Conservation (phyloP, 2,888 invertebrate species). For the Cerastis rubricosa region DNA sequence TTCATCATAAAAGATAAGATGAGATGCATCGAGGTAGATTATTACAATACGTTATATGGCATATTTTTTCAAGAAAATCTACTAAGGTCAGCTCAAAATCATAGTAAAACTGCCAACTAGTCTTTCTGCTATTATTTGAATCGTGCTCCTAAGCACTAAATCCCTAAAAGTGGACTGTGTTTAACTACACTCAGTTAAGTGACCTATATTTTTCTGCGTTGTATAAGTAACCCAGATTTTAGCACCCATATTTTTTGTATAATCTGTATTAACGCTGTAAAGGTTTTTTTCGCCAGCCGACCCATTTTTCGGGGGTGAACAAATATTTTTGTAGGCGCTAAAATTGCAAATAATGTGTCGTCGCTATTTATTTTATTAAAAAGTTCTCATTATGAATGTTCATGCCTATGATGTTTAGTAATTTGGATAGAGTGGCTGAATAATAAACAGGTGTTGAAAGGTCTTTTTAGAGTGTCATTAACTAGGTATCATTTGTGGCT, state of each 20-base stretch:
- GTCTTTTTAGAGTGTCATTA: neutral
- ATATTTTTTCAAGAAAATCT: no score
- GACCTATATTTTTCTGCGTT: conserved; percentile 44
- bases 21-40: no score
- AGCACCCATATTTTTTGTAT: conserved; percentile 17
- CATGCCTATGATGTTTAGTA: conserved; percentile 5
- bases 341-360: conserved; percentile 39
- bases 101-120: neutral
- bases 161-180: conserved; percentile 30
- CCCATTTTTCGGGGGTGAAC: conserved; percentile 36
- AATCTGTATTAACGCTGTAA: conserved; percentile 25
- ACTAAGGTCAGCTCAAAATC: no score
- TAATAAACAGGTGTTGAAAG: neutral
- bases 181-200: conserved; percentile 27
- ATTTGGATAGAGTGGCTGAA: conserved; percentile 2
- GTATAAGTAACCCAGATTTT: conserved; percentile 33
- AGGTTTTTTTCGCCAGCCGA: conserved; percentile 22
- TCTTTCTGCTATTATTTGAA: conserved; percentile 5
- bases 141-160: neutral
- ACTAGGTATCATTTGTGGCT: neutral
- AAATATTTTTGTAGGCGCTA: conserved; percentile 39
- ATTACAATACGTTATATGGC: no score
- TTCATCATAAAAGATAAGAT: no score
- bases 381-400: conserved; percentile 4
- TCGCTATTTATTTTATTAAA: conserved; percentile 33